Evolutionary conservation across 2,888 invertebrate species (phyloP).

Genomic region (Priocnemis perturbator): DNA sequence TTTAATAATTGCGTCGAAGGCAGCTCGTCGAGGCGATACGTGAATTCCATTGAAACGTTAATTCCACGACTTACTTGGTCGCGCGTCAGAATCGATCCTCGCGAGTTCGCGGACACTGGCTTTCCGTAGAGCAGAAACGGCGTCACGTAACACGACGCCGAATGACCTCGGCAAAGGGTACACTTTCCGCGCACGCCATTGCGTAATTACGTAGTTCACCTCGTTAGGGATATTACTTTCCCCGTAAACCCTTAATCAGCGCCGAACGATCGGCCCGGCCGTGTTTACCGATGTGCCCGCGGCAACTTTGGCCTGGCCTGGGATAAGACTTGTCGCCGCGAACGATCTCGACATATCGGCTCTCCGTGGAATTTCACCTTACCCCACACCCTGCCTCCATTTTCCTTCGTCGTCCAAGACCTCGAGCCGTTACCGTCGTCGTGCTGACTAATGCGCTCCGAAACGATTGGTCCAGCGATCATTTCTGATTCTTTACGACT

Average conservation of each 20-base stretch:
- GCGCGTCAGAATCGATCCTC: slow-evolving; percentile 25
- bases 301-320: slow-evolving; percentile 26
- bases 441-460: too few relatives aligned
- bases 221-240: slow-evolving; percentile 72
- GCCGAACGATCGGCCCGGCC: slow-evolving; percentile 60
- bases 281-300: slow-evolving; percentile 58
- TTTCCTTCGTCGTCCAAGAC: neutral
- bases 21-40: too few relatives aligned
- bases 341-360: slow-evolving; percentile 31
- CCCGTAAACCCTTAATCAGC: slow-evolving; percentile 65
- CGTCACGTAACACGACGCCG: slow-evolving; percentile 38
- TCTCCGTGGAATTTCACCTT: slow-evolving; percentile 38
- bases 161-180: slow-evolving; percentile 38
- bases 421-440: neutral
- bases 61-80: too few relatives aligned
- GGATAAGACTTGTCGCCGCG: slow-evolving; percentile 48
- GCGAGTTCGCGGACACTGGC: neutral
- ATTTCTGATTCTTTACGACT: too few relatives aligned
- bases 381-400: neutral
- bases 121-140: slow-evolving; percentile 15
- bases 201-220: slow-evolving; percentile 70
- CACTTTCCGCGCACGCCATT: slow-evolving; percentile 70
- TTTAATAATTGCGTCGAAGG: too few relatives aligned
- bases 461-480: too few relatives aligned
- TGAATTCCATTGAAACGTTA: too few relatives aligned